Conservation (phyloP, 2,113 vertebrate species). For the Pomatostomus ruficeps region DNA sequence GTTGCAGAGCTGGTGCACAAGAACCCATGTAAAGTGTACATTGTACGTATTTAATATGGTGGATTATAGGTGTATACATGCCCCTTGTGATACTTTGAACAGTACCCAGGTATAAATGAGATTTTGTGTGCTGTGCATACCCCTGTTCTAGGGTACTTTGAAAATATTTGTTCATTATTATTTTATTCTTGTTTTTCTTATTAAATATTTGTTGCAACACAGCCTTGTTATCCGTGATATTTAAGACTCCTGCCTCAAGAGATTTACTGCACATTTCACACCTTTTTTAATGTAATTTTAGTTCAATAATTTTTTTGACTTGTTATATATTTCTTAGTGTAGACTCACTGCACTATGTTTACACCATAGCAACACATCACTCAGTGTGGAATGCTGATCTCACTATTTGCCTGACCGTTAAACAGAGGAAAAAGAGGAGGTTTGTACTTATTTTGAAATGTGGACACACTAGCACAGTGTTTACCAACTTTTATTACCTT, state of each 20-base stretch:
- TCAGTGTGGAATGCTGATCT: background rate
- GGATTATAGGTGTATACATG: background rate
- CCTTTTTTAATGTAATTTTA: background rate
- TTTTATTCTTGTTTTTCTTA: background rate
- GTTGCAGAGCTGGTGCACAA: background rate
- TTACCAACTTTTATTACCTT: background rate
- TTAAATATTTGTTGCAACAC: background rate
- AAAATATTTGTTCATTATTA: background rate
- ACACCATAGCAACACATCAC: background rate
- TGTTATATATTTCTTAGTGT: background rate
- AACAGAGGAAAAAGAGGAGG: background rate
- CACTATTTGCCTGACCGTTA: background rate
- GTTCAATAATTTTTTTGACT: background rate
- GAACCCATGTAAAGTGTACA: background rate
- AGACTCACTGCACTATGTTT: background rate
- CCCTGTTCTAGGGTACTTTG: background rate
- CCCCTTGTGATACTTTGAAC: background rate
- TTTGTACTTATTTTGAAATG: background rate
- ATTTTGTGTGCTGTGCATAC: background rate
- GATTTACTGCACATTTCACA: background rate
- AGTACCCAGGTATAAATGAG: background rate
- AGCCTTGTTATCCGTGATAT: background rate
- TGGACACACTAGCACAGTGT: background rate
- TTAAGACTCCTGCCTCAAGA: background rate
- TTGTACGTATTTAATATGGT: accelerated